Evolutionary conservation across 2,797 vertebrate species (phyloP), one percentile per base, ranked within the genome.

Genomic region (Falco rusticolus): DNA sequence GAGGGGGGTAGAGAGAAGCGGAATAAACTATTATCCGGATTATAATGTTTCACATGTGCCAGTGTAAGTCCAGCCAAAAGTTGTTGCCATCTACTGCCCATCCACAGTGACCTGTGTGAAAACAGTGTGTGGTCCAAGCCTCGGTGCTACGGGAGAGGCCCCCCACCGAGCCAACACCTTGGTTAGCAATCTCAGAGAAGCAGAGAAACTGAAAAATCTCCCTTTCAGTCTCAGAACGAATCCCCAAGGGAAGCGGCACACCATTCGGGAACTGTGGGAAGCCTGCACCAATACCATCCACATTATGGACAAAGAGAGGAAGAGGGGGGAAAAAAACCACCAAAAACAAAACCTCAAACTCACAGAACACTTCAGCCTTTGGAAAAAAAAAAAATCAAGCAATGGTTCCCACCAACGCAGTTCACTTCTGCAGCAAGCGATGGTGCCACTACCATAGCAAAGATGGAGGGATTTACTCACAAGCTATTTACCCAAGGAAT

Each of bases 1-100:
- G 69, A 92, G 90, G 86, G 43, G 95, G 92, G 81, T 75, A 93
- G 90, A 82, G 76, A 89, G 26, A 54, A 90, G 56, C 11, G 65
- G 75, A 93, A 83, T 50, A 57, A 96, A 75, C 31, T 85, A 41
- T 51, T 91, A 77, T 78, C 16, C 6, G 8, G 68, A 94, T 77
- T 87, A 75, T 93, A 96, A 71, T 1, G 2, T 94, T 94, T 89
- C 85, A 69, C 90, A 37, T 68, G 65, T n/a, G 68, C 80, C 57
- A 24, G 3, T 34, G 11, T 19, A 63, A 96, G 19, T 25, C 47
- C 56, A 83, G 90, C 47, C 91, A 80, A 63, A 96, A 89, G 81
- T 5, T 87, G 63, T n/a, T 87, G 68, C 87, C 68, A 20, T 21
- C 81, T 57, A n/a, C 75, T 41, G 56, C 61, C 60, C 1, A 2